Conservation (phyloP, 2,888 invertebrate species). For the Gortyna flavago region DNA sequence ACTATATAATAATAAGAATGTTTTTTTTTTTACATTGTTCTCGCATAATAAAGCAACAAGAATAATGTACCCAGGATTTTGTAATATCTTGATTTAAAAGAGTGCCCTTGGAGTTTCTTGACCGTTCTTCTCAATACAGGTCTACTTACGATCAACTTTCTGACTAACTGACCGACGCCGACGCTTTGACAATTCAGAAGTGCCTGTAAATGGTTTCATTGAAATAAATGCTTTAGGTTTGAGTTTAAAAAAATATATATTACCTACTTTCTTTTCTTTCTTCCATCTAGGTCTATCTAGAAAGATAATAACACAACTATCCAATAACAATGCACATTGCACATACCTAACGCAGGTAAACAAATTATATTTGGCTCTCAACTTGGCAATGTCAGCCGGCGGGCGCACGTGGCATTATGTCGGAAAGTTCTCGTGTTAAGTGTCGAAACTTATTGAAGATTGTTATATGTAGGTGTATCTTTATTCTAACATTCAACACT, state of each 20-base stretch:
- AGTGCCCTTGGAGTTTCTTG: no score
- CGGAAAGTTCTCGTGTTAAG: neutral
- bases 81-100: no score
- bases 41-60: no score
- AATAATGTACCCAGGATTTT: no score
- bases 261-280: neutral
- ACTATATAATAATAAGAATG: neutral
- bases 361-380: conserved; percentile 38
- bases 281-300: neutral
- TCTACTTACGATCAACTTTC: no score
- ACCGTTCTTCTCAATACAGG: no score
- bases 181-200: no score
- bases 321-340: conserved; percentile 8
- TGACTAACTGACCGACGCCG: no score
- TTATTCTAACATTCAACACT: neutral
- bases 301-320: neutral
- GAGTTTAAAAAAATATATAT: no score
- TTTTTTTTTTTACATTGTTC: no score
- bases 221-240: no score
- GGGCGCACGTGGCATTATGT: conserved; percentile 7
- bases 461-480: neutral
- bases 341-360: neutral
- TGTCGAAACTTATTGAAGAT: neutral
- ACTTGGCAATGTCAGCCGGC: conserved; percentile 34
- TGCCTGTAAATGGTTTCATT: no score